Conservation (phyloP, 2,113 vertebrate species). For the Merops nubicus region DNA sequence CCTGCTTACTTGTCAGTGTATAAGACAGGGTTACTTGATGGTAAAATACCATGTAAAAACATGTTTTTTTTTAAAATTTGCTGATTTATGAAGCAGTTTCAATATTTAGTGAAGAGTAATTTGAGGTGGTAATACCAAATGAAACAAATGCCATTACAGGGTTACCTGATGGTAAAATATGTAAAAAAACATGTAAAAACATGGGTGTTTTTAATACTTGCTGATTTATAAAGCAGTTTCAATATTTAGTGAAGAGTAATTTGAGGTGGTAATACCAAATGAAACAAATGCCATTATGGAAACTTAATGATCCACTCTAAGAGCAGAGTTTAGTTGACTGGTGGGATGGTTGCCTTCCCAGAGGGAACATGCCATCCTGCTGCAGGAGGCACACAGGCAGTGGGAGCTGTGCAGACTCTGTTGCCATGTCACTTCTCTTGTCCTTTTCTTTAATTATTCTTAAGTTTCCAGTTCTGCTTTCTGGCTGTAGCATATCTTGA, state of each 20-base stretch:
- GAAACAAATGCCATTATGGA: constrained; percentile 81
- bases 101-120: constrained; percentile 79
- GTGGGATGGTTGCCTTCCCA: constrained; percentile 39
- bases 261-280: constrained; percentile 74
- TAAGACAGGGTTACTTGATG: constrained; percentile 48
- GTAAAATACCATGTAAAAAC: too few relatives aligned
- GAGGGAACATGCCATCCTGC: not conserved
- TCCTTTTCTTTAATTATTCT: not conserved
- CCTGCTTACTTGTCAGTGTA: not conserved
- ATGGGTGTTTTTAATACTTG: too few relatives aligned
- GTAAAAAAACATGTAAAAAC: too few relatives aligned
- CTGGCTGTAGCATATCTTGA: not conserved
- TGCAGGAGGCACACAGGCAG: not conserved
- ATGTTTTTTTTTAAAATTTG: too few relatives aligned
- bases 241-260: constrained; percentile 79
- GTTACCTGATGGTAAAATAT: constrained; percentile 44
- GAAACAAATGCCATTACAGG: constrained; percentile 80
- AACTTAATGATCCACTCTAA: constrained; percentile 71
- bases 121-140: constrained; percentile 74
- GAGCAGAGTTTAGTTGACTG: constrained; percentile 50
- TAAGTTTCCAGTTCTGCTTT: not conserved
- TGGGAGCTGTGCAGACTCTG: not conserved
- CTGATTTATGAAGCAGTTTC: constrained; percentile 76
- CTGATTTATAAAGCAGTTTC: constrained; percentile 76
- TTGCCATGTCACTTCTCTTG: not conserved